Base-by-base conservation (phyloP, 2,888 invertebrate genomes). In the Drosophila kanekoi region DNA sequence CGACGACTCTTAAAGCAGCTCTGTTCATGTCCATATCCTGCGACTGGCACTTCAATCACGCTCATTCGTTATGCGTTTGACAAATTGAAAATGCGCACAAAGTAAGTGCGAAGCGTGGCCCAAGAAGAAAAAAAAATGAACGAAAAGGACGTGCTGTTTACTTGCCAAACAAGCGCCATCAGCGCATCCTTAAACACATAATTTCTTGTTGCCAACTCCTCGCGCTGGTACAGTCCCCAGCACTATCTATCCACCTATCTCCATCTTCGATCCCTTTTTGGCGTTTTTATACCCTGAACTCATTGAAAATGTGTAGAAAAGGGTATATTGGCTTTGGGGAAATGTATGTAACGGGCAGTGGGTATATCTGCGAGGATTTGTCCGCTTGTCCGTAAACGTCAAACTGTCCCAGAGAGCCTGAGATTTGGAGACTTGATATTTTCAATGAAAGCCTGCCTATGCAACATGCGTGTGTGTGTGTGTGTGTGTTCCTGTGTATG, bases 31-130 rank as follows among this genome's bases (percentile, higher is more conserved):
- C 49, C 62, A 45, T 59, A 52, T 58, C 35, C 74, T 75, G 81
- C 68, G 63, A 69, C 54, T 81, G 83, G 80, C 79, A 78, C 89
- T 88, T 83, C 84, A 88, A 88, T 84, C 84, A 85, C 83, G 77
- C 81, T 72, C 79, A 88, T 86, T 88, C 87, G 69, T 83, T 75
- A 77, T 85, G 88, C 85, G 85, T 85, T 85, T 88, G 85, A 85
- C 85, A 85, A 88, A 86, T 86, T 83, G 79, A 83, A 83, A 83
- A 88, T 83, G 77, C 81, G 77, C 87, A 63, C 68, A 81, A 81
- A 84, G 77, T 76, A 65, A 75, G 77, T 51, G 69, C 72, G 73
- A 81, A 75, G 69, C 63, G 66, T 61, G 60, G 54, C 63, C 64
- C 33, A 64, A 52, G 6, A 16, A 28, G 4, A 28, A 28, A 45